A percentile compares a stretch with the other conserved stretches of the same genome.
These are phyloP conservation scores for Nephrotoma appendiculata DNA, from an alignment of 2,888 invertebrate genomes.

Conservation along the genomic window DNA sequence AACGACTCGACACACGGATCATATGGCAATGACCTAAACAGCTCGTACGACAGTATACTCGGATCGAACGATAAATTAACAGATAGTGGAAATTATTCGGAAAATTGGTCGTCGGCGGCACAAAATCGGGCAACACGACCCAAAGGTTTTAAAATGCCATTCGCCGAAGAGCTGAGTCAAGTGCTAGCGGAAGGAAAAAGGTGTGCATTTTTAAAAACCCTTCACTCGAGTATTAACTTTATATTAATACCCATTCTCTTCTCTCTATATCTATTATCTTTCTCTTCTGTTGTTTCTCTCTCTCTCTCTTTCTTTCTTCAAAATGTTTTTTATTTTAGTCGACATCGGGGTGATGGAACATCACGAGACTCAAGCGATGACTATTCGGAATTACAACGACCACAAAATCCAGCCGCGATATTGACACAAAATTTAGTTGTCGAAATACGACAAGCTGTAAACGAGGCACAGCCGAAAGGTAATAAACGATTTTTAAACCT, in stretches of 20 bases:
- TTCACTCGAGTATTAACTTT: not conserved
- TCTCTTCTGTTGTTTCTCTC: conserved; percentile 17
- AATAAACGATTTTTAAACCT: conserved; percentile 14
- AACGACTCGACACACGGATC: conserved; percentile 31
- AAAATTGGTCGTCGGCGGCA: conserved; percentile 33
- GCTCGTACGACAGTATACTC: conserved; percentile 33
- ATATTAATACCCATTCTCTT: not conserved
- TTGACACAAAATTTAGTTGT: conserved; percentile 71
- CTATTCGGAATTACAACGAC: conserved; percentile 43
- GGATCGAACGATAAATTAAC: conserved; percentile 32
- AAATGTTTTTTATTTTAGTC: conserved; percentile 13
- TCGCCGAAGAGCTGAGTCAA: conserved; percentile 76
- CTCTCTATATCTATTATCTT: conserved; percentile 11
- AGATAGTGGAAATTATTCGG: conserved; percentile 27
- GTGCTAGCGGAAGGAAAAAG: conserved; percentile 75
- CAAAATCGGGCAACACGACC: conserved; percentile 16
- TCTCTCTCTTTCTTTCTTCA: conserved; percentile 14
- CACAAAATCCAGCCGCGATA: conserved; percentile 47
- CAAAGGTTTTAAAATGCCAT: conserved; percentile 43
- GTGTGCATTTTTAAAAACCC: conserved; percentile 38
- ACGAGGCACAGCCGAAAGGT: conserved; percentile 80
- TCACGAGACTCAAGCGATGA: conserved; percentile 47
- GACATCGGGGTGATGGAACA: conserved; percentile 33
- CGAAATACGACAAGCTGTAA: conserved; percentile 77
- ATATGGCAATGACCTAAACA: conserved; percentile 29